Conservation (phyloP, 2,888 invertebrate species). For the Oasisia sp. region DNA sequence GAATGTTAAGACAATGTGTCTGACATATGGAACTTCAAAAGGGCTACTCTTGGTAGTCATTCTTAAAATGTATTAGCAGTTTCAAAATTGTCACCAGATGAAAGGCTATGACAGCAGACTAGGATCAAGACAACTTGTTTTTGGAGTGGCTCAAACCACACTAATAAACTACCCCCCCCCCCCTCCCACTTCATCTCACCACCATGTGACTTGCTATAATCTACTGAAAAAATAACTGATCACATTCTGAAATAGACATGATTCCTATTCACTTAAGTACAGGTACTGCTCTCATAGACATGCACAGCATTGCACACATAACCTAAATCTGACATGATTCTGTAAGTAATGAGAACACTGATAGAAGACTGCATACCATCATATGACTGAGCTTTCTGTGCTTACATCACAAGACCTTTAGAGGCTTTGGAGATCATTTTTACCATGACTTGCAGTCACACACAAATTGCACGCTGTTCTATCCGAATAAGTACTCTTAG, state of each 20-base stretch:
- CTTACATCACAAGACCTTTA: background rate
- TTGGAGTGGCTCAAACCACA: background rate
- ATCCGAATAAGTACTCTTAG: background rate
- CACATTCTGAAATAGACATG: background rate
- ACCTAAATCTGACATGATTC: background rate
- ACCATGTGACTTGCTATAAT: background rate
- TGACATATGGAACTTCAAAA: no score
- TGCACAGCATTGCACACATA: background rate
- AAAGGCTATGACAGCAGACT: no score
- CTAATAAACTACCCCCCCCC: background rate
- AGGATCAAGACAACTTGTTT: background rate
- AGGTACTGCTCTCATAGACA: background rate
- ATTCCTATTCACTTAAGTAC: background rate
- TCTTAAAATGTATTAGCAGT: no score
- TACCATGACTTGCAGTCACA: background rate
- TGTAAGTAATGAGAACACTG: background rate
- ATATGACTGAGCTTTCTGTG: background rate
- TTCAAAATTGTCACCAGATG: no score
- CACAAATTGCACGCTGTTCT: background rate
- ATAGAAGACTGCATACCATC: background rate
- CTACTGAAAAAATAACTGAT: background rate
- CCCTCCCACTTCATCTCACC: background rate
- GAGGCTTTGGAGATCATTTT: background rate
- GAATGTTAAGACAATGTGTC: no score
- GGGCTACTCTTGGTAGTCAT: no score